Evolutionary conservation across 2,888 invertebrate species (phyloP).

Genomic region (Nesidiocoris tenuis): DNA sequence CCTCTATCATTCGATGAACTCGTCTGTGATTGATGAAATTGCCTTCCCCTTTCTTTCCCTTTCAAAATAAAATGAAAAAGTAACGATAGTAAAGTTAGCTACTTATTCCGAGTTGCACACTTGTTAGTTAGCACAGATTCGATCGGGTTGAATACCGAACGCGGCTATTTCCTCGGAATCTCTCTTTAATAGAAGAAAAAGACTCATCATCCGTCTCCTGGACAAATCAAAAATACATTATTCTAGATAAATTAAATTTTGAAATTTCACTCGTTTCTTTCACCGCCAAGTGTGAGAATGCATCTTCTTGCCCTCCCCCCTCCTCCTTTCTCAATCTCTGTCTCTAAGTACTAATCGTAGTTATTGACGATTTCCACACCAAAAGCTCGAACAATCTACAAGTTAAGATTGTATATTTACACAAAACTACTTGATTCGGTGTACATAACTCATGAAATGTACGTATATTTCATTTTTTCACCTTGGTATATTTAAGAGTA

Average conservation of each 20-base stretch:
- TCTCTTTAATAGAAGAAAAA: not conserved
- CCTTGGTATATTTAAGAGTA: too few relatives aligned
- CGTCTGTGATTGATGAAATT: conserved; percentile 50
- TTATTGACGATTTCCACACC: not conserved
- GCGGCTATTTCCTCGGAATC: not conserved
- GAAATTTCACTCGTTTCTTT: not conserved
- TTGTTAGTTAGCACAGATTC: conserved; percentile 47
- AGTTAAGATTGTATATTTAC: not conserved
- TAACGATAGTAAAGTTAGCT: conserved; percentile 26
- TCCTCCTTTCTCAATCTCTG: not conserved
- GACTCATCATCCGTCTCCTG: not conserved
- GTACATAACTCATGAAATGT: too few relatives aligned
- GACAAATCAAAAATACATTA: not conserved
- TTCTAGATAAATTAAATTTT: too few relatives aligned
- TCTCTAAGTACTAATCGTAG: not conserved
- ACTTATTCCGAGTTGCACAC: conserved; percentile 36
- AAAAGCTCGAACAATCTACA: not conserved
- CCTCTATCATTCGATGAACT: conserved; percentile 48
- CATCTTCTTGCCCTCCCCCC: not conserved
- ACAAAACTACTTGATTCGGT: too few relatives aligned
- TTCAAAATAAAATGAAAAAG: conserved; percentile 28
- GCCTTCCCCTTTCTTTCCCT: conserved; percentile 48
- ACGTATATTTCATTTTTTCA: too few relatives aligned
- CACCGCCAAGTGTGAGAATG: not conserved
- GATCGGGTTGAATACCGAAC: not conserved